Base-by-base conservation (phyloP, 2,797 vertebrate species). In the Pipistrellus nathusii region DNA sequence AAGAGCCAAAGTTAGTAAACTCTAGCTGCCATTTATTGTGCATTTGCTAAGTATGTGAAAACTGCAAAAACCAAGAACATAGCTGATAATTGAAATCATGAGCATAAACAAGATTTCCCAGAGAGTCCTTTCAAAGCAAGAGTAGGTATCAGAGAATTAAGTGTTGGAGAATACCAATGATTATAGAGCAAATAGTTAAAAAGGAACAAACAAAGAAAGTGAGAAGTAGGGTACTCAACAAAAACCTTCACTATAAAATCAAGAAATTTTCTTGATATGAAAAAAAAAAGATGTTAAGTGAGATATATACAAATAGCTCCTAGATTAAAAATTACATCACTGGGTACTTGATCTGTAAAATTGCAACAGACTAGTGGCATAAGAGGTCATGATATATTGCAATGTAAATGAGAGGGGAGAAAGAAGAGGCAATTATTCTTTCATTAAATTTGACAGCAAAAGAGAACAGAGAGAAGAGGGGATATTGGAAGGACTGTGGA, bases 1-100 rank as follows among this genome's bases (percentile, higher is more conserved):
- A 35, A 35, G 35, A 35, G 35, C 35, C 35, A 35, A 35, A 35
- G 35, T 35, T 35, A 35, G 35, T 35, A 3, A 35, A 35, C 35
- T 35, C 35, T 35, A 35, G 35, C 35, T 35, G 35, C 35, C 35
- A 35, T 35, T 35, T 35, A 35, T 35, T 35, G 35, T 35, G 35
- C 35, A 35, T 35, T 35, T 35, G 35, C 18, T 53, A 53, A 53
- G 51, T 53, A 53, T 20, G 51, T 53, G 51, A 20, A 53, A 53
- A 53, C 53, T 89, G 72, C 35, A 64, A 94, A 94, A 57, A 93
- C 71, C 59, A 73, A 80, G 57, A 85, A 85, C 27, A 78, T 0
- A 69, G 20, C n/a, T 88, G 10, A 53, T 21, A 75, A 71, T 1
- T 90, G 75, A 95, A 91, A 93, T 25, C 0, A 0, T 30, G 13